Percentiles rank a stretch among this genome's conserved stretches.
These are phyloP conservation scores for Tauraco erythrolophus DNA, from an alignment of 2,113 vertebrate genomes.

Conservation along the genomic window DNA sequence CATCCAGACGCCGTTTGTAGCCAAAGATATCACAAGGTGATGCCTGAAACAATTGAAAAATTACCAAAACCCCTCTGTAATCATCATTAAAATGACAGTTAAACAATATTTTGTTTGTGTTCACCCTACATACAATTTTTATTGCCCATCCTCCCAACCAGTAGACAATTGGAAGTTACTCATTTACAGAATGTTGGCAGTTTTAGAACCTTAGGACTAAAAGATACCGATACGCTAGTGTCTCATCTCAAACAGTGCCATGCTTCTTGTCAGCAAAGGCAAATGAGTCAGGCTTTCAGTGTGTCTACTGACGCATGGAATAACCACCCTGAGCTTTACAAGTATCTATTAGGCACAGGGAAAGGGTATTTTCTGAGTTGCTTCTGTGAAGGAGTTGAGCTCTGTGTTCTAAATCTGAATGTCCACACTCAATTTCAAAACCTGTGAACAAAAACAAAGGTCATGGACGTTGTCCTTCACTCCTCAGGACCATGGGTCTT, in stretches of 20 bases:
- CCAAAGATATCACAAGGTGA: not conserved
- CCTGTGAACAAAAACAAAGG: not conserved
- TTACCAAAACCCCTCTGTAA: not conserved
- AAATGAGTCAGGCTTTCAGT: not conserved
- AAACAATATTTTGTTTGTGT: not conserved
- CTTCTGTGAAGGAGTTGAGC: not conserved
- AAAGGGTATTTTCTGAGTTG: not conserved
- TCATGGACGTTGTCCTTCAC: accelerated
- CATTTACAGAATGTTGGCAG: not conserved
- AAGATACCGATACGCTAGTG: not conserved
- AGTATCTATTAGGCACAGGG: not conserved
- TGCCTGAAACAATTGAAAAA: not conserved
- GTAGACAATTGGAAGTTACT: not conserved
- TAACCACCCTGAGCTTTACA: not conserved
- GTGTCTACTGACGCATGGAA: not conserved
- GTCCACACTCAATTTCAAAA: not conserved
- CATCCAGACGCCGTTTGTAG: not conserved
- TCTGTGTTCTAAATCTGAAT: not conserved
- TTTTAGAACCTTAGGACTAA: not conserved
- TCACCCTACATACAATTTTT: not conserved
- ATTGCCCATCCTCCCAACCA: not conserved
- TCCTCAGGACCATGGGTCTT: not conserved
- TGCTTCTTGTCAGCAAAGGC: not conserved
- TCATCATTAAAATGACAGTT: not conserved
- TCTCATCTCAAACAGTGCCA: not conserved